These are phyloP conservation scores for Philopedon plagiatum DNA, from an alignment of 2,888 invertebrate genomes.

Conservation along the genomic window DNA sequence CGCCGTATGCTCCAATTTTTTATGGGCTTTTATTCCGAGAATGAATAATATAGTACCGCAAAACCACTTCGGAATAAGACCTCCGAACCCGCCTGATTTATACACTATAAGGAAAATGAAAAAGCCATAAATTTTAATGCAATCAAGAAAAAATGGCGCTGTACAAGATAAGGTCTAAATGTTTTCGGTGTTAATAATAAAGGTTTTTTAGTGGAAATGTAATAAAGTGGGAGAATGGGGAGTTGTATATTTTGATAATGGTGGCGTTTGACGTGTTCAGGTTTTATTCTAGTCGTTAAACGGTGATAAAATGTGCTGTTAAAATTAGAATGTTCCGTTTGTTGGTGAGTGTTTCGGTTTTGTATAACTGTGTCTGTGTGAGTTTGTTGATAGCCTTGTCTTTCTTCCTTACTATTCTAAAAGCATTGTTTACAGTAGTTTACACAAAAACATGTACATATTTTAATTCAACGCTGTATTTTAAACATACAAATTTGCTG, in stretches of 20 bases:
- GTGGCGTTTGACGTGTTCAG: not conserved
- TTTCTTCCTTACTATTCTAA: no score
- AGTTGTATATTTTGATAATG: not conserved
- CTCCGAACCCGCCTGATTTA: constrained; percentile 14
- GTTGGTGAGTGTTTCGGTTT: no score
- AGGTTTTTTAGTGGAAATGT: constrained; percentile 3
- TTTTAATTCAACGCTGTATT: no score
- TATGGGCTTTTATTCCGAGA: constrained; percentile 16
- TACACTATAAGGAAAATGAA: constrained; percentile 13
- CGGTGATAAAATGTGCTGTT: not conserved
- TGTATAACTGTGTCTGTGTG: no score
- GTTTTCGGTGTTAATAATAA: constrained; percentile 26
- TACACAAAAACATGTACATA: no score
- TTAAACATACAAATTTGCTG: no score
- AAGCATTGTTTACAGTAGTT: no score
- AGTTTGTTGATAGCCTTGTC: no score
- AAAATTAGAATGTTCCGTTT: not conserved
- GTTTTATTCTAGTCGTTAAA: not conserved
- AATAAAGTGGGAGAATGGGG: not conserved
- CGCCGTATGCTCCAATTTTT: constrained; percentile 3
- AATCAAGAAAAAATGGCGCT: constrained; percentile 16
- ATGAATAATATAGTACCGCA: not conserved
- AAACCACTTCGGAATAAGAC: constrained; percentile 2
- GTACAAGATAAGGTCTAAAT: not conserved
- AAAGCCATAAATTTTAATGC: constrained; percentile 7